Percentiles rank a stretch among this genome's conserved stretches.
These are phyloP conservation scores for Oscheius sp. DNA, from an alignment of 2,888 invertebrate species.

Conservation along the genomic window DNA sequence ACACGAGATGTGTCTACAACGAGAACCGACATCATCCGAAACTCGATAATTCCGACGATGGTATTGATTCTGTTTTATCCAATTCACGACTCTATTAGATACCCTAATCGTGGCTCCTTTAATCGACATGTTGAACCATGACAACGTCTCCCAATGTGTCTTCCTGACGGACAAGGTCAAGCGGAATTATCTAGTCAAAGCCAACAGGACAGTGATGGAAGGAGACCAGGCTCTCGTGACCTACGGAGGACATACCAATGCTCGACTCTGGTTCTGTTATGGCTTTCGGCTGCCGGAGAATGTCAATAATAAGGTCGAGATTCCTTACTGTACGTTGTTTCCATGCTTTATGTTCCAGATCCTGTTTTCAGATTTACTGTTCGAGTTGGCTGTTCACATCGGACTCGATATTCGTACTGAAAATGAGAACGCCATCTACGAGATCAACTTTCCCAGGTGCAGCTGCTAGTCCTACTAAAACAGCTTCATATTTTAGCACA, in stretches of 20 bases:
- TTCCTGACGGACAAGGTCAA: slow-evolving; percentile 49
- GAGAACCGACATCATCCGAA: slow-evolving; percentile 52
- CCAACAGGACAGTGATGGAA: slow-evolving; percentile 48
- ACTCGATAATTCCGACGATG: slow-evolving; percentile 3
- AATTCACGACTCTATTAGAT: slow-evolving; percentile 41
- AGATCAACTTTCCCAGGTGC: slow-evolving; percentile 56
- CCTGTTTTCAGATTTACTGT: slow-evolving; percentile 47
- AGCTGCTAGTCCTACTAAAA: background rate
- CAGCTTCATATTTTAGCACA: slow-evolving; percentile 4
- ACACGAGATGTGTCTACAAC: slow-evolving; percentile 63
- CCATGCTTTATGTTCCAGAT: background rate
- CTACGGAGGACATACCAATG: slow-evolving; percentile 75
- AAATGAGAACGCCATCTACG: slow-evolving; percentile 51
- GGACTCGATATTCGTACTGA: slow-evolving; percentile 49
- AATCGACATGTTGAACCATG: slow-evolving; percentile 72
- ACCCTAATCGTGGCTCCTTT: slow-evolving; percentile 70
- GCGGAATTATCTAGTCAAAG: slow-evolving; percentile 37
- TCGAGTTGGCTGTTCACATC: slow-evolving; percentile 47
- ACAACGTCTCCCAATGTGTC: slow-evolving; percentile 53
- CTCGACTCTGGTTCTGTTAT: slow-evolving; percentile 74
- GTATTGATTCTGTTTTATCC: background rate
- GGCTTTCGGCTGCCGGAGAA: slow-evolving; percentile 75
- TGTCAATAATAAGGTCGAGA: slow-evolving; percentile 58
- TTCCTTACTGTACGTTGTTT: slow-evolving; percentile 53
- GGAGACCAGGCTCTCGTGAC: slow-evolving; percentile 54